phyloP scores from a whole-genome alignment of 2,888 invertebrate genomes.

The Buathra laborator region DNA sequence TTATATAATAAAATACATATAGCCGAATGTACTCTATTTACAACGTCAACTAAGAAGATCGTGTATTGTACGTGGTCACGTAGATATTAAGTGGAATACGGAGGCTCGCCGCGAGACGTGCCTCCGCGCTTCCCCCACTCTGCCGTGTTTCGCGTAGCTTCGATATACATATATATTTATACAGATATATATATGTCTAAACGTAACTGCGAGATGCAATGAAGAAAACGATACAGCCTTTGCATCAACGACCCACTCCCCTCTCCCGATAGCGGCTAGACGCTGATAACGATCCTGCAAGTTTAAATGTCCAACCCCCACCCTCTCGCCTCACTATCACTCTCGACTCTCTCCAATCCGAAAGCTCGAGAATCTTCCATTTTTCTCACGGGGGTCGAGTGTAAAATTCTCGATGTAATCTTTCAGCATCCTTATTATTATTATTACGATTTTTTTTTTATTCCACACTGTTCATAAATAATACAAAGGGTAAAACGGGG shows the following conservation, averaged over 20 bases:
- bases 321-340: constrained; percentile 4
- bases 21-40: neutral
- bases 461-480: neutral
- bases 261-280: constrained; percentile 49
- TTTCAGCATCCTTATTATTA: neutral
- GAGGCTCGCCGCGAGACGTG: constrained; percentile 39
- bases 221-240: constrained; percentile 55
- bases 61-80: constrained; percentile 37
- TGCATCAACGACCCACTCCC: constrained; percentile 27
- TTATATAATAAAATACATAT: neutral
- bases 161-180: neutral
- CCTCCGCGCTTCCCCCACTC: constrained; percentile 25
- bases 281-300: constrained; percentile 62
- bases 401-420: neutral
- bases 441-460: neutral
- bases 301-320: constrained; percentile 48
- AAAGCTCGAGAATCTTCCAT: neutral
- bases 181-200: neutral
- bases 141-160: neutral
- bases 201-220: constrained; percentile 36
- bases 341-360: constrained; percentile 14
- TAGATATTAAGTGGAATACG: constrained; percentile 5
- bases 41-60: neutral
- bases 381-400: neutral
- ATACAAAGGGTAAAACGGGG: neutral